Conservation (phyloP, 2,113 vertebrate species). For the Macquaria ambigua region DNA sequence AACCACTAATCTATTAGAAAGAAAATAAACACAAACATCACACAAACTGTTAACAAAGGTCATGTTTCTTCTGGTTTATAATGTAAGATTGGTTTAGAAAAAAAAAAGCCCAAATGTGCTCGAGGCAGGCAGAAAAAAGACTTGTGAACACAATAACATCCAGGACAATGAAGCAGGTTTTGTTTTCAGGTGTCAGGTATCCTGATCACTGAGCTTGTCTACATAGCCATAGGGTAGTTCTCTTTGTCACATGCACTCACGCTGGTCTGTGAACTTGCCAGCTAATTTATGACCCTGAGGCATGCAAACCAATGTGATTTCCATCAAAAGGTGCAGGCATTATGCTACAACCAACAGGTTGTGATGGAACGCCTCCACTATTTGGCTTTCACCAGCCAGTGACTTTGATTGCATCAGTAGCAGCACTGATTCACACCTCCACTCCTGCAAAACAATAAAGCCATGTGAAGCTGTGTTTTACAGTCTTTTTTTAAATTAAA, state of each 20-base stretch:
- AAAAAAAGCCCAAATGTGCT: constrained; percentile 3
- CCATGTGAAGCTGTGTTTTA: background rate
- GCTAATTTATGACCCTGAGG: constrained; percentile 25
- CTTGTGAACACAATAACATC: constrained; percentile 41
- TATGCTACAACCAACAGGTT: background rate
- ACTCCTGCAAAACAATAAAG: background rate
- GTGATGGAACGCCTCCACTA: background rate
- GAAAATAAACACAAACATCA: background rate
- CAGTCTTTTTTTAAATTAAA: background rate
- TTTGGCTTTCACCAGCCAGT: background rate
- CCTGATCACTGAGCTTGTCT: constrained; percentile 42
- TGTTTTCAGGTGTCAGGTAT: constrained; percentile 76
- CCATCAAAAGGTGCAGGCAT: constrained; percentile 17
- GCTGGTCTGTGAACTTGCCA: constrained; percentile 46
- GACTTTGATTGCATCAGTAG: background rate
- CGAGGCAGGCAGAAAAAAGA: constrained; percentile 1
- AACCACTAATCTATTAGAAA: constrained; percentile 13
- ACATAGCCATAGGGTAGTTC: constrained; percentile 39
- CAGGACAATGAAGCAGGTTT: constrained; percentile 65
- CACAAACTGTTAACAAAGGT: background rate
- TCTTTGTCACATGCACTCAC: constrained; percentile 50
- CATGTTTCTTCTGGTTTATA: background rate
- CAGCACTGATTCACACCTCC: constrained; percentile 25
- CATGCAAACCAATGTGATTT: constrained; percentile 10
- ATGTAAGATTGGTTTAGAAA: background rate